Conservation (phyloP, 2,113 vertebrate genomes). For the Caranx ignobilis region DNA sequence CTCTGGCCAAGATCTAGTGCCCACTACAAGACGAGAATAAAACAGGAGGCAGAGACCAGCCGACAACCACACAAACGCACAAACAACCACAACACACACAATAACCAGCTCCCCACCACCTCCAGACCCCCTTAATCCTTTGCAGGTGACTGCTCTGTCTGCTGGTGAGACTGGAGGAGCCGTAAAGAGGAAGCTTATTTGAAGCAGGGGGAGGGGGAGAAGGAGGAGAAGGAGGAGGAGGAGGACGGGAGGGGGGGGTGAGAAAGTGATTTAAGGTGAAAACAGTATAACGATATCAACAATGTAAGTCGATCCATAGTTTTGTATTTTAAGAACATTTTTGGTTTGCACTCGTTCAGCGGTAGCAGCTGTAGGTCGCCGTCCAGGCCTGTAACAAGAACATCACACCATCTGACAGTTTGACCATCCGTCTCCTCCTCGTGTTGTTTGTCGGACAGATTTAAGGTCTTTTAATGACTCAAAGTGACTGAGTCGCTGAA, state of each 20-base stretch:
- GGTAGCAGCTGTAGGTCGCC: background rate
- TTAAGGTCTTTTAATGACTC: background rate
- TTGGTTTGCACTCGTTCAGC: background rate
- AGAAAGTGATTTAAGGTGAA: conserved; percentile 22
- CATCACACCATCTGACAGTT: background rate
- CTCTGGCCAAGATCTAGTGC: too few relatives aligned
- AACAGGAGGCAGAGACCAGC: conserved; percentile 27
- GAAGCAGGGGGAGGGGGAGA: background rate
- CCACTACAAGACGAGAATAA: too few relatives aligned
- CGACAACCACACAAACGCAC: conserved; percentile 27
- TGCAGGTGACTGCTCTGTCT: conserved; percentile 72
- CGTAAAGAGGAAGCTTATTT: conserved; percentile 8
- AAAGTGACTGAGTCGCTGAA: background rate
- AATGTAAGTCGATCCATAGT: background rate
- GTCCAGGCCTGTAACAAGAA: background rate
- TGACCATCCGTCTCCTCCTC: background rate
- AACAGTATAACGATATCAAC: background rate
- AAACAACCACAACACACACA: conserved; percentile 56
- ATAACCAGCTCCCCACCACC: conserved; percentile 43
- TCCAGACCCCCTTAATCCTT: conserved; percentile 64
- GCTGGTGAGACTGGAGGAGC: conserved; percentile 34
- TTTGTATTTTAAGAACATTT: background rate
- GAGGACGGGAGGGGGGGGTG: conserved; percentile 11
- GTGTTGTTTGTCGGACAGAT: background rate
- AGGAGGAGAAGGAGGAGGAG: too few relatives aligned